phyloP scores from a whole-genome alignment of 2,888 invertebrate genomes.

The Sipunculus nudus region DNA sequence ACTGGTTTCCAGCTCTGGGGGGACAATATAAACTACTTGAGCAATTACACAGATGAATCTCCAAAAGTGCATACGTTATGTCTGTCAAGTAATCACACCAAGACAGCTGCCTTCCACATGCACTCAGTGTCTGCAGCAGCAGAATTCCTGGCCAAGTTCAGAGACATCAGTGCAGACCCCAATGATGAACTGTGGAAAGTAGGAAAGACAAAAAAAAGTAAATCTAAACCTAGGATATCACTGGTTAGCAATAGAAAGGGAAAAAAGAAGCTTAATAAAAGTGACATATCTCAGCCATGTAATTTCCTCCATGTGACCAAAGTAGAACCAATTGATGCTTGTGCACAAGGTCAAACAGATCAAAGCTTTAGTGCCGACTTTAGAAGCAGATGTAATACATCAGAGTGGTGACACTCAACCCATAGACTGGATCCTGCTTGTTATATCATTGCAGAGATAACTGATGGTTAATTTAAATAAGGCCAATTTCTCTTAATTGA shows the following conservation, averaged over 20 bases:
- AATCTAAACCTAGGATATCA: background rate
- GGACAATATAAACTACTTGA: slow-evolving; percentile 31
- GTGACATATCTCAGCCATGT: slow-evolving; percentile 34
- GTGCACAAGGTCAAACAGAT: too few species aligned
- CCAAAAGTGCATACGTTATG: slow-evolving; percentile 11
- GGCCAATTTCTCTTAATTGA: too few species aligned
- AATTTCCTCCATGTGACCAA: slow-evolving; percentile 31
- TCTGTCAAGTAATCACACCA: slow-evolving; percentile 23
- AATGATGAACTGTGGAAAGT: slow-evolving; percentile 36
- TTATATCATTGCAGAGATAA: too few species aligned
- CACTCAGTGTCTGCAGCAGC: slow-evolving; percentile 14
- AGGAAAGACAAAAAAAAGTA: slow-evolving; percentile 10
- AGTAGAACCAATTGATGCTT: slow-evolving; percentile 11
- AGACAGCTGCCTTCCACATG: slow-evolving; percentile 16
- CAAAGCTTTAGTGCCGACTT: too few species aligned
- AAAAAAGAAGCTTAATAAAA: slow-evolving; percentile 12
- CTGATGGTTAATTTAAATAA: too few species aligned
- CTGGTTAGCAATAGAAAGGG: background rate
- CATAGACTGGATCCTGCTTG: too few species aligned
- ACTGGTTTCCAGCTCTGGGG: slow-evolving; percentile 36
- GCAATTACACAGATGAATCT: slow-evolving; percentile 6
- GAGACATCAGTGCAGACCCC: slow-evolving; percentile 21
- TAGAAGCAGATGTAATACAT: too few species aligned
- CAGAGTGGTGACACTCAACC: too few species aligned
- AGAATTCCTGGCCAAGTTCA: slow-evolving; percentile 19